These are phyloP conservation scores for Trididemnum miniatum DNA, from an alignment of 23 tunicate genomes.

Conservation along the genomic window DNA sequence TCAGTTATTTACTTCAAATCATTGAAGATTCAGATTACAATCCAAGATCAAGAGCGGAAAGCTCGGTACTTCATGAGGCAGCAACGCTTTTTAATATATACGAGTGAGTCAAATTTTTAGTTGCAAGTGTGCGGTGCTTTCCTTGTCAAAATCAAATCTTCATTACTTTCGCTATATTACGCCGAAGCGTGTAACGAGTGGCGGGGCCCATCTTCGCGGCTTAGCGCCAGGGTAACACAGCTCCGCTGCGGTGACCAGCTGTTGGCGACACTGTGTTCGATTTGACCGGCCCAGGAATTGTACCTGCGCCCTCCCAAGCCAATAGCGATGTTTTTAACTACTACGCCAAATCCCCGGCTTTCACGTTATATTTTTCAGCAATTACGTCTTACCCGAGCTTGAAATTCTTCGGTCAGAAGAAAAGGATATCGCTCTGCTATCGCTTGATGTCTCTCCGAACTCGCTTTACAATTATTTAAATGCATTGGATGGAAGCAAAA, in stretches of 20 bases:
- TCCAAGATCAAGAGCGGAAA: constrained; percentile 10
- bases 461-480: constrained; percentile 35
- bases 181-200: too few relatives aligned
- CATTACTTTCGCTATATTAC: too few relatives aligned
- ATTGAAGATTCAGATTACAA: constrained; percentile 78
- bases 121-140: neutral
- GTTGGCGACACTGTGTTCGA: too few relatives aligned
- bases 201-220: too few relatives aligned
- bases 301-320: too few relatives aligned
- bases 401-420: constrained; percentile 20
- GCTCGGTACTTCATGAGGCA: constrained; percentile 5
- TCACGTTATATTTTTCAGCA: constrained; percentile 7
- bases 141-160: neutral
- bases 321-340: neutral
- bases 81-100: constrained; percentile 41
- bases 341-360: neutral
- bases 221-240: neutral
- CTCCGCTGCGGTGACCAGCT: neutral
- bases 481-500: neutral
- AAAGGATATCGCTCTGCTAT: constrained; percentile 19
- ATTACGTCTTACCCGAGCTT: constrained; percentile 40
- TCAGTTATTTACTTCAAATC: constrained; percentile 84
- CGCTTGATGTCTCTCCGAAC: constrained; percentile 65
- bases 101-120: constrained; percentile 38
- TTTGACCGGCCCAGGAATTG: too few relatives aligned